A percentile compares a stretch with the other conserved stretches of the same genome.
phyloP scores from a whole-genome alignment of 2,113 vertebrate genomes.

The Macroglossus sobrinus region DNA sequence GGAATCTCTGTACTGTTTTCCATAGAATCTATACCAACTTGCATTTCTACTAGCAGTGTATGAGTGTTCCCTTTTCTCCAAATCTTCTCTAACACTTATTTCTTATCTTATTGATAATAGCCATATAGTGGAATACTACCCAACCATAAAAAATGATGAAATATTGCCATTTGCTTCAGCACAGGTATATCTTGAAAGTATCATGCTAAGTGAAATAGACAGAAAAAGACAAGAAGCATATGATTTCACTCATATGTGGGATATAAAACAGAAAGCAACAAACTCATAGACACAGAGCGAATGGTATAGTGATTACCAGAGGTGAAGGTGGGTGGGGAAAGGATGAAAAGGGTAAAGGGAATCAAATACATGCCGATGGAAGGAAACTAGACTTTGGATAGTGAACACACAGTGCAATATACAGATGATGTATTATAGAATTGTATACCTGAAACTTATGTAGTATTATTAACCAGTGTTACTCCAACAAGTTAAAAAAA shows the following conservation, averaged over 20 bases:
- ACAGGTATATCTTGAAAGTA: neutral
- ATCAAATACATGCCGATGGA: neutral
- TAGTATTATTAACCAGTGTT: neutral
- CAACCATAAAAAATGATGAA: neutral
- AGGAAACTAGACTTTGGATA: neutral
- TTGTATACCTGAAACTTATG: neutral
- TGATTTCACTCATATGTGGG: neutral
- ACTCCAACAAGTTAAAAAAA: neutral
- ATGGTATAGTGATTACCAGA: neutral
- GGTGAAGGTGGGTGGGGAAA: neutral
- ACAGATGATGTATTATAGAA: neutral
- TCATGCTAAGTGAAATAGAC: neutral
- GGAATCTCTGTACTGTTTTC: neutral
- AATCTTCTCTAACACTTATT: neutral
- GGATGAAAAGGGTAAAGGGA: neutral
- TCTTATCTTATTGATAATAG: neutral
- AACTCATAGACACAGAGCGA: neutral
- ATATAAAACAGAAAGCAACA: neutral
- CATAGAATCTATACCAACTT: neutral
- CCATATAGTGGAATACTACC: neutral
- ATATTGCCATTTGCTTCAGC: neutral
- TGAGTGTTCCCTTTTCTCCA: no score
- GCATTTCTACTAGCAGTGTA: neutral
- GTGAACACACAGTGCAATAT: neutral
- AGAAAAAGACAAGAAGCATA: neutral